Evolutionary conservation across 2,888 invertebrate genomes (phyloP).

Genomic region (Euplagia quadripunctaria): DNA sequence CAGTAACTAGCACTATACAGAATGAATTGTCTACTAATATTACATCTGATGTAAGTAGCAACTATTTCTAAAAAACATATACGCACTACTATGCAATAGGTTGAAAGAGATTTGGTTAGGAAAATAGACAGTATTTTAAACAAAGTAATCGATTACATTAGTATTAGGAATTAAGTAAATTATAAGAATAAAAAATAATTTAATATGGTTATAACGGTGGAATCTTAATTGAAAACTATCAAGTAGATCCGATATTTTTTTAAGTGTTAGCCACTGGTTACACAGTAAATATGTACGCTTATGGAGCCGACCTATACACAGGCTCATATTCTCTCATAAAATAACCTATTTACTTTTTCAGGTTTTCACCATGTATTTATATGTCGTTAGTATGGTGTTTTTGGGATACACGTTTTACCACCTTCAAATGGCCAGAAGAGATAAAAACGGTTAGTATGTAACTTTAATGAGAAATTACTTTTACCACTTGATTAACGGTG

Average conservation of each 20-base stretch:
- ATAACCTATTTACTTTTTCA: conserved; percentile 61
- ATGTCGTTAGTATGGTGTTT: conserved; percentile 90
- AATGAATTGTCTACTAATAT: conserved; percentile 82
- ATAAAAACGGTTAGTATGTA: conserved; percentile 69
- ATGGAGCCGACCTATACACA: too few relatives aligned
- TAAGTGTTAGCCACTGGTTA: too few relatives aligned
- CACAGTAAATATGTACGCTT: too few relatives aligned
- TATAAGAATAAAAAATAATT: too few relatives aligned
- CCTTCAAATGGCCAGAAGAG: conserved; percentile 77
- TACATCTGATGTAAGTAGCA: conserved; percentile 77
- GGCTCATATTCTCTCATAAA: too few relatives aligned
- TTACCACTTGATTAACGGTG: not conserved
- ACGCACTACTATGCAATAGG: not conserved
- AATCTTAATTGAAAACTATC: too few relatives aligned
- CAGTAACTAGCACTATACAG: conserved; percentile 89
- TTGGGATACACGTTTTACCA: conserved; percentile 90
- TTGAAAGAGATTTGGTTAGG: not conserved
- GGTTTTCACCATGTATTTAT: conserved; percentile 92
- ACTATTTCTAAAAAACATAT: not conserved
- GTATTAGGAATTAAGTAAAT: too few relatives aligned
- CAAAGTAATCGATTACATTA: too few relatives aligned
- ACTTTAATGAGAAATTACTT: not conserved
- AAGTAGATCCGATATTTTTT: too few relatives aligned
- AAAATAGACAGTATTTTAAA: not conserved
- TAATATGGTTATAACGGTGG: too few relatives aligned